Conservation (phyloP, 2,888 invertebrate genomes). For the Trisateles emortualis region DNA sequence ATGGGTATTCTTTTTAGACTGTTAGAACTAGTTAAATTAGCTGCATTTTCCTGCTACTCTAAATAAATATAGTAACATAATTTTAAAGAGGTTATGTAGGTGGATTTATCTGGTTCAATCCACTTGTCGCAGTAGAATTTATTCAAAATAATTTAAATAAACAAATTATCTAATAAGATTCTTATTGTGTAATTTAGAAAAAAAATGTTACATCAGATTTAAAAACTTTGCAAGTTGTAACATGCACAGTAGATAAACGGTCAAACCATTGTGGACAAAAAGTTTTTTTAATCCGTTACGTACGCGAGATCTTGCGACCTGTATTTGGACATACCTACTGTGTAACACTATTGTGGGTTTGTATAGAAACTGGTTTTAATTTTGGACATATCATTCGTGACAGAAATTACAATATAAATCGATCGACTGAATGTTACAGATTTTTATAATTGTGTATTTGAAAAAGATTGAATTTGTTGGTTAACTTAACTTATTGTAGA, state of each 20-base stretch:
- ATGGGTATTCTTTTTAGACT: neutral
- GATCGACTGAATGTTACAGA: neutral
- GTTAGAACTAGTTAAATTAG: neutral
- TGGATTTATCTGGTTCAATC: neutral
- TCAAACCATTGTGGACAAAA: conserved; percentile 29
- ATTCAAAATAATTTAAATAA: neutral
- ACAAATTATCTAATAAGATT: conserved; percentile 9
- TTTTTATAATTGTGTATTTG: neutral
- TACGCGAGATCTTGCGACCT: conserved; percentile 15
- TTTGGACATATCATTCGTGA: conserved; percentile 14
- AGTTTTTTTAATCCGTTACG: conserved; percentile 11
- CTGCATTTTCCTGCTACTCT: neutral
- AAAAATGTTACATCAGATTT: conserved; percentile 25
- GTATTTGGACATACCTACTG: conserved; percentile 18
- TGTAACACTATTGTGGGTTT: conserved; percentile 25
- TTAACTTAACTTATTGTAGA: neutral
- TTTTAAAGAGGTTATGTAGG: neutral
- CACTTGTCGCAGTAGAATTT: neutral
- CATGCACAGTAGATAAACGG: conserved; percentile 37
- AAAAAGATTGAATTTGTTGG: neutral
- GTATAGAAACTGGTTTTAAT: conserved; percentile 33
- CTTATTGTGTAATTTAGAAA: neutral
- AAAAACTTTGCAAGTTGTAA: conserved; percentile 12
- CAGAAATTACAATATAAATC: conserved; percentile 1
- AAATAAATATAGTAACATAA: neutral